Base-by-base conservation (phyloP, 2,797 vertebrate species). In the Macroramphosus scolopax region DNA sequence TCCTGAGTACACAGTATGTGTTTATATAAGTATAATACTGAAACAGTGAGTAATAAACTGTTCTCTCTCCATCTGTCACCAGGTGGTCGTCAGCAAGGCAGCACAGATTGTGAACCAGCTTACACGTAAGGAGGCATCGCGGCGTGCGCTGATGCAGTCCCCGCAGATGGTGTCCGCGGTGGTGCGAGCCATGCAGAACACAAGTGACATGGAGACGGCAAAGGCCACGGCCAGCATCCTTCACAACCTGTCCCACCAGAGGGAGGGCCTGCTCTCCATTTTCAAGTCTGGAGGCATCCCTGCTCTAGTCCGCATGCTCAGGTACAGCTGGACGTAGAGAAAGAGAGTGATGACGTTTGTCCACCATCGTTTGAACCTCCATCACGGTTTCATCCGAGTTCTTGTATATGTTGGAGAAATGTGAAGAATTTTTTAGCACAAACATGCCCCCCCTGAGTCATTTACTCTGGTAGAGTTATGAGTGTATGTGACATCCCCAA, bases 151-250 rank as follows among this genome's bases (percentile, higher is more conserved):
- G 71, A 99, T 99, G 96, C 92, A 95, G 37, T 98, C 96, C 33
- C 97, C 97, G 59, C 97, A 98, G 77, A 98, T 99, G 96, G 97
- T 99, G 38, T 98, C 97, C n/a, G 97, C 97, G 22, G 96, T 99
- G 1, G 97, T 99, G 30, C 93, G 96, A 77, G 97, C 97, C 86
- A 98, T 99, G 96, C 97, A 99, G 77, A 99, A 98, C 61, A 98
- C 97, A 47, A 97, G 91, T 0, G 97, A 99, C 1, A 92, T 98
- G 69, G 97, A 99, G 73, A 99, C 97, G 0, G 96, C 97, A n/a
- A 94, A 96, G 48, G 98, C 95, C 67, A 96, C 96, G 1, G 96
- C 96, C 8, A 96, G 97, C 2, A 98, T 96, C 2, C 90, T 99
- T 36, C 97, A 99, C 86, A 99, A 98, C 58, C 92, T 99, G 25